Evolutionary conservation across 2,113 vertebrate genomes (phyloP).

Genomic region (Euleptes europaea): DNA sequence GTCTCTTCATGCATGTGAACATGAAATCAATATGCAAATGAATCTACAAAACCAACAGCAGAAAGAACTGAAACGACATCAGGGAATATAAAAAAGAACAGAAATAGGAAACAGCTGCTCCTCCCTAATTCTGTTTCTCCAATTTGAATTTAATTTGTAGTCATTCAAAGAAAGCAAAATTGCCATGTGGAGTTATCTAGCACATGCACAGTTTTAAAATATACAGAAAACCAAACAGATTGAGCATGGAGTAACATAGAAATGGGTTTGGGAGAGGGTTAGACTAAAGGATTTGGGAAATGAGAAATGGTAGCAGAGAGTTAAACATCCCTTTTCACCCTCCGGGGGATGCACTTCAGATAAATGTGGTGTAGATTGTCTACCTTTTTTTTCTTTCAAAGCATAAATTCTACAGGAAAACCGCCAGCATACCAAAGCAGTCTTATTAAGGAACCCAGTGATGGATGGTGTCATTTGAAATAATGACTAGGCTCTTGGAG

Average conservation of each 20-base stretch:
- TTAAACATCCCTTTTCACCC: slow-evolving; percentile 55
- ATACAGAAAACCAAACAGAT: slow-evolving; percentile 47
- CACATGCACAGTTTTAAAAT: slow-evolving; percentile 27
- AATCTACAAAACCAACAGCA: no score
- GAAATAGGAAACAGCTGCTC: no score
- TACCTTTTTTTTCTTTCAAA: slow-evolving; percentile 48
- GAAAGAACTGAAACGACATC: no score
- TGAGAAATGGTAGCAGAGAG: slow-evolving; percentile 62
- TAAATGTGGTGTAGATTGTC: slow-evolving; percentile 61
- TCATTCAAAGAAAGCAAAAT: slow-evolving; percentile 18
- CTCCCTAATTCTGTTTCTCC: slow-evolving; percentile 19
- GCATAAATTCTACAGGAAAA: slow-evolving; percentile 60
- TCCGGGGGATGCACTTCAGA: slow-evolving; percentile 63
- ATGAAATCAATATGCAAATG: no score
- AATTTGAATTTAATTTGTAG: slow-evolving; percentile 49
- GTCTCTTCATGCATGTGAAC: no score
- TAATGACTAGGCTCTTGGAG: slow-evolving; percentile 55
- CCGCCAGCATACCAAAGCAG: slow-evolving; percentile 53
- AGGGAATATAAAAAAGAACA: no score
- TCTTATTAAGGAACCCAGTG: slow-evolving; percentile 61
- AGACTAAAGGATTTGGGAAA: slow-evolving; percentile 56
- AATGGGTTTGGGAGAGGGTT: slow-evolving; percentile 45
- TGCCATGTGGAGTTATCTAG: slow-evolving; percentile 14
- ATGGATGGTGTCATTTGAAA: slow-evolving; percentile 65
- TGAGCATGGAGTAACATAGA: slow-evolving; percentile 51